Base-by-base conservation (phyloP, 1,140 invertebrate species). In the Globodera rostochiensis region DNA sequence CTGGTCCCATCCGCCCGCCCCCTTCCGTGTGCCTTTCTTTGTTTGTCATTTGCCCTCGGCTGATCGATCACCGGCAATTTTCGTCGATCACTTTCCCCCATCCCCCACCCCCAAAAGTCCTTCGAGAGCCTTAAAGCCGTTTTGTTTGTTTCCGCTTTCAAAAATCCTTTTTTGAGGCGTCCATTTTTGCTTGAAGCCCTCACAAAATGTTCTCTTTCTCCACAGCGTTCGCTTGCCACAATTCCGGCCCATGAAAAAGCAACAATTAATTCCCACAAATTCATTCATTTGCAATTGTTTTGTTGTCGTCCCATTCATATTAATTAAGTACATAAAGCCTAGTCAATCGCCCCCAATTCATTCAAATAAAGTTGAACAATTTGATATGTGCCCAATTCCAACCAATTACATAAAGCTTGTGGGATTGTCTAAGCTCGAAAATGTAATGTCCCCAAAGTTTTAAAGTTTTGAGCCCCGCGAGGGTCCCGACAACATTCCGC, bases 251-350 rank as follows among this genome's bases (percentile, higher is more conserved):
- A 3, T 4, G 1, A 47, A 45, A 45, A 71, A 71, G 67, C 36
- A 70, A 70, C 8, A 13, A 71, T 71, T 64, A n/a, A 64, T 71
- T 71, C 46, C 25, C 69, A 5, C 69, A 25, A 13, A 71, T 71
- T 15, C n/a, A 66, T 69, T 69, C 67, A 13, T 8, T 69, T 47
- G 13, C 21, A 71, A 36, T 11, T 71, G 7, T 45, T 25, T 19
- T 9, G 25, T 45, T 47, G 13, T 70, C 19, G 8, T 45, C 8
- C 19, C n/a, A 69, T 21, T 45, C 67, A 13, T n/a, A 64, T 66
- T 21, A 66, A 66, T 66, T 66, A 15, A 21, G n/a, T 66, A 13
- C 13, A 70, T 70, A 11, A 8, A 45, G 36, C n/a, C n/a, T 70
- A 53, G 53, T 53, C 53, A 53, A 53, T 53, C 7, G 9, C 53